Conservation (phyloP, 2,888 invertebrate genomes). For the Petrolisthes manimaculis region DNA sequence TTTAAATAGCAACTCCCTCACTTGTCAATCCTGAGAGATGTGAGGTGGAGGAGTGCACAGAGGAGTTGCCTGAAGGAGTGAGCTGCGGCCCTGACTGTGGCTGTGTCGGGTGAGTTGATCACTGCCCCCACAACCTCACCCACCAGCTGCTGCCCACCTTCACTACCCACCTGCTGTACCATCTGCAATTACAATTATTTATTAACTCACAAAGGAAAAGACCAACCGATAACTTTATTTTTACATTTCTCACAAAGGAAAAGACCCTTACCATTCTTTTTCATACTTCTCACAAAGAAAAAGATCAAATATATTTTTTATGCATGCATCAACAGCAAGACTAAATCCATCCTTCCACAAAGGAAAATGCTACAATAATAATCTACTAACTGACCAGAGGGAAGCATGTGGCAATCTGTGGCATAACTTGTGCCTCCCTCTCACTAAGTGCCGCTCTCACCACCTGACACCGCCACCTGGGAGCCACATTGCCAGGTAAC, state of each 20-base stretch:
- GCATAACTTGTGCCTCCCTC: constrained; percentile 21
- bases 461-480: constrained; percentile 53
- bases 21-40: constrained; percentile 28
- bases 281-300: background rate
- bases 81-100: constrained; percentile 37
- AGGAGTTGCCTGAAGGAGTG: constrained; percentile 41
- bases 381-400: constrained; percentile 41
- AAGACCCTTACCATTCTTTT: background rate
- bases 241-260: background rate
- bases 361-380: background rate
- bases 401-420: constrained; percentile 44
- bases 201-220: no score
- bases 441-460: constrained; percentile 38
- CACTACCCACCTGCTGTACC: constrained; percentile 44
- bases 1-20: background rate
- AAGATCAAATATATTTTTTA: background rate
- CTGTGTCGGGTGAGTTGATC: constrained; percentile 30
- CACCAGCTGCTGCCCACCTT: constrained; percentile 45
- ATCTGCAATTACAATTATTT: constrained; percentile 21
- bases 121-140: constrained; percentile 49
- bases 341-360: background rate
- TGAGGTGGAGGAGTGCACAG: constrained; percentile 50
- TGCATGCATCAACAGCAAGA: background rate
- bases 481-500: constrained; percentile 36
- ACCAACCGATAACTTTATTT: background rate